These are phyloP conservation scores for Rattus rattus DNA, from an alignment of 2,113 vertebrate genomes.

Conservation along the genomic window DNA sequence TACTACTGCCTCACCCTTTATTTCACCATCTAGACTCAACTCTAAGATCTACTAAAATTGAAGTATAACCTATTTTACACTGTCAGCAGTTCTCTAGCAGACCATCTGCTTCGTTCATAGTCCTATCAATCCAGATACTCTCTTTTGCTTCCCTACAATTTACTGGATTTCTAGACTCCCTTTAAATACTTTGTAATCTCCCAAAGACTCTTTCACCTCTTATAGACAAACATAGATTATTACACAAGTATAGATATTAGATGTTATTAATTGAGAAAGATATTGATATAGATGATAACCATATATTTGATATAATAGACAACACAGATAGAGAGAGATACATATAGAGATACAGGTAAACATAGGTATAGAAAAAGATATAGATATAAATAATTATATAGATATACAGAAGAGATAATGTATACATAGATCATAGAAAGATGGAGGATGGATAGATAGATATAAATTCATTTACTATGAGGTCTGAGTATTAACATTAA, in stretches of 20 bases:
- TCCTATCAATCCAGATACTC: not conserved
- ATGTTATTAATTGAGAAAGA: not conserved
- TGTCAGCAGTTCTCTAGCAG: not conserved
- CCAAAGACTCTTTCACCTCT: not conserved
- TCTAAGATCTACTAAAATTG: not conserved
- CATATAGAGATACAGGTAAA: not conserved
- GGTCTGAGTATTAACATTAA: not conserved
- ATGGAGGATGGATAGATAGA: not conserved
- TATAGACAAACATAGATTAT: not conserved
- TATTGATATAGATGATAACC: not conserved
- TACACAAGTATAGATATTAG: not conserved
- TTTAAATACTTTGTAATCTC: not conserved
- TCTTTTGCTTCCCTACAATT: not conserved
- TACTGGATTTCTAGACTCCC: no score
- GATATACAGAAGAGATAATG: not conserved
- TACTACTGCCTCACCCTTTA: not conserved
- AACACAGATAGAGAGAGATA: not conserved
- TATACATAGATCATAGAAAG: not conserved
- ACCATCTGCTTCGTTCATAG: not conserved
- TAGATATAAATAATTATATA: not conserved
- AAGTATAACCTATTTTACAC: not conserved
- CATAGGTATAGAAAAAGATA: not conserved
- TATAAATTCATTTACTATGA: not conserved
- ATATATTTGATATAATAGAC: not conserved
- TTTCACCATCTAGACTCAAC: no score